phyloP scores from a whole-genome alignment of 2,888 invertebrate genomes.

The Rhagonycha lutea region DNA sequence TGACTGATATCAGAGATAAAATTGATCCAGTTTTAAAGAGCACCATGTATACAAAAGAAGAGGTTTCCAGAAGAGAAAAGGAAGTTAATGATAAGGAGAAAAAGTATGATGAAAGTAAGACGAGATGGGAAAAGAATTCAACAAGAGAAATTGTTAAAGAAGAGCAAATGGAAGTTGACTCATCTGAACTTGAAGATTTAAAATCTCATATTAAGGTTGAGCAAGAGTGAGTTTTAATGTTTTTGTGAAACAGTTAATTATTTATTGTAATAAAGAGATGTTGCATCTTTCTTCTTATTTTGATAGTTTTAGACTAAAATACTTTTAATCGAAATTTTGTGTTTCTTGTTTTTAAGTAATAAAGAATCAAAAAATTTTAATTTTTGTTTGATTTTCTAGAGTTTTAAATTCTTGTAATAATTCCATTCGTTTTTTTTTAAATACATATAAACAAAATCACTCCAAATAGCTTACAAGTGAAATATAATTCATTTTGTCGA shows the following conservation, averaged over 20 bases:
- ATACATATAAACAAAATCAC: no score
- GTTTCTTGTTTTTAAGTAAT: background rate
- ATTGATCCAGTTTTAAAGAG: conserved; percentile 61
- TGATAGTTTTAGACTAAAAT: background rate
- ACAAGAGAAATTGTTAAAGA: conserved; percentile 35
- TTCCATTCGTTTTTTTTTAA: no score
- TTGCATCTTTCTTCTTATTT: background rate
- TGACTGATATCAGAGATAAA: conserved; percentile 65
- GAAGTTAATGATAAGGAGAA: conserved; percentile 41
- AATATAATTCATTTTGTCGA: no score
- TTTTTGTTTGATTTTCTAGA: no score
- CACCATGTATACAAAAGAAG: conserved; percentile 46
- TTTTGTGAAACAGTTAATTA: background rate
- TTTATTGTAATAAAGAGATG: background rate
- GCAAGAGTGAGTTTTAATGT: conserved; percentile 5
- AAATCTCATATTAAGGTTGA: conserved; percentile 17
- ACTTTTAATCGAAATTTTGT: background rate
- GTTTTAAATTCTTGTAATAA: no score
- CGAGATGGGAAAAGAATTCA: conserved; percentile 48
- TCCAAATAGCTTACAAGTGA: no score
- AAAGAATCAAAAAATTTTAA: background rate
- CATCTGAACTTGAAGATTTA: conserved; percentile 15
- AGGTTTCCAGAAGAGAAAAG: conserved; percentile 41
- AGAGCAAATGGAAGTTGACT: conserved; percentile 23
- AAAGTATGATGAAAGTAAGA: conserved; percentile 46